Evolutionary conservation across 2,888 invertebrate species (phyloP).

Genomic region (Acanthosepion pharaonis): DNA sequence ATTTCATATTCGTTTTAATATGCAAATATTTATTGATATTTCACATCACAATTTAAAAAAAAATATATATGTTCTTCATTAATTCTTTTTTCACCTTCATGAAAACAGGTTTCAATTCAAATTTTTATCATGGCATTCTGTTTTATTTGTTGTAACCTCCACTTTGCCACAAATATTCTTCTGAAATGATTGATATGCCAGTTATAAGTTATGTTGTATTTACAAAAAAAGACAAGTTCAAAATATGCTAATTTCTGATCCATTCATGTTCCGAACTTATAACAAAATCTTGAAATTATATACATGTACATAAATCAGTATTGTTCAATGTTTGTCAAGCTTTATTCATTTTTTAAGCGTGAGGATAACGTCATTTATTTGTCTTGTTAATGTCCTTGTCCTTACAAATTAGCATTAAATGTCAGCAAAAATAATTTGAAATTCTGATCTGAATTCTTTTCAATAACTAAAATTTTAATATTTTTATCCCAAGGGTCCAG

Average conservation of each 20-base stretch:
- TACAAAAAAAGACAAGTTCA: neutral
- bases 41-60: too few relatives aligned
- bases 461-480: neutral
- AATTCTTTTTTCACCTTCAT: neutral
- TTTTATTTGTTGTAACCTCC: neutral
- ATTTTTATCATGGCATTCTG: neutral
- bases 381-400: neutral
- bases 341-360: neutral
- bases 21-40: too few relatives aligned
- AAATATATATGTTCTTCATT: too few relatives aligned
- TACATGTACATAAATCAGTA: neutral
- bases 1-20: too few relatives aligned
- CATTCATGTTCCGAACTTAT: neutral
- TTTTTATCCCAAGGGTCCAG: neutral
- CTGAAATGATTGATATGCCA: neutral
- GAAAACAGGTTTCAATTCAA: neutral
- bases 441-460: neutral
- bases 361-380: neutral
- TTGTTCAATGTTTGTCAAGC: slow-evolving; percentile 33
- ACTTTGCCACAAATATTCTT: neutral
- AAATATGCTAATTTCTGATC: slow-evolving; percentile 33
- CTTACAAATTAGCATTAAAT: slow-evolving; percentile 1
- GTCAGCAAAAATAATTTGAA: neutral
- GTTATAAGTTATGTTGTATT: neutral
- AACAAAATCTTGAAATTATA: neutral